A percentile compares a stretch with the other conserved stretches of the same genome.
These are phyloP conservation scores for Halesus radiatus DNA, from an alignment of 1,140 invertebrate species.

Conservation along the genomic window DNA sequence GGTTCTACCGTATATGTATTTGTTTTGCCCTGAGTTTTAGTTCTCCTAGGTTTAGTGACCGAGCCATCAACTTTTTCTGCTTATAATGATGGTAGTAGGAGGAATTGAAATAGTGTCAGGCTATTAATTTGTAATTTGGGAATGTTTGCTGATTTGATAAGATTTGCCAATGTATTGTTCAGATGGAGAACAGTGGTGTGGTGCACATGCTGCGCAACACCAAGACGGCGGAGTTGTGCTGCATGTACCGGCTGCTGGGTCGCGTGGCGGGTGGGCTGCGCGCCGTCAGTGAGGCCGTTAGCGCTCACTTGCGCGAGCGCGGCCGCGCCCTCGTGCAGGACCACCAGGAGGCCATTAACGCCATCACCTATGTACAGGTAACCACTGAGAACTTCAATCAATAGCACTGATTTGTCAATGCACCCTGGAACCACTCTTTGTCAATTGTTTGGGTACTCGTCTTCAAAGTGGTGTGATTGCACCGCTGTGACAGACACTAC, in stretches of 20 bases:
- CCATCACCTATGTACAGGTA: conserved; percentile 95
- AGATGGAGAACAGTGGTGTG: conserved; percentile 99
- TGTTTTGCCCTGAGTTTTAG: too few relatives aligned
- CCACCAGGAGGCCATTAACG: conserved; percentile 88
- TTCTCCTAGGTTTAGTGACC: too few relatives aligned
- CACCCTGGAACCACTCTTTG: too few relatives aligned
- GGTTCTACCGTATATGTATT: too few relatives aligned
- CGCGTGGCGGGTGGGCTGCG: conserved; percentile 92
- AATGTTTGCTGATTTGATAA: too few relatives aligned
- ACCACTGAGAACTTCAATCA: not conserved
- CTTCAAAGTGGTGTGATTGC: too few relatives aligned
- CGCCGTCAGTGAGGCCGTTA: conserved; percentile 95
- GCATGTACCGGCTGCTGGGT: conserved; percentile 97
- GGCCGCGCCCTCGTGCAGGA: conserved; percentile 95
- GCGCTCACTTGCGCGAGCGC: conserved; percentile 93
- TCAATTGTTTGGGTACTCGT: too few relatives aligned
- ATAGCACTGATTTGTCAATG: not conserved
- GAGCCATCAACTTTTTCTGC: too few relatives aligned
- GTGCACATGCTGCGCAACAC: conserved; percentile 98
- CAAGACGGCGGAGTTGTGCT: conserved; percentile 95
- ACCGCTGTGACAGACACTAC: too few relatives aligned
- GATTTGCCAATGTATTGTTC: not conserved
- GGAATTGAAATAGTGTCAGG: too few relatives aligned
- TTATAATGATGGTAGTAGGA: too few relatives aligned
- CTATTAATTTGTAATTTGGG: too few relatives aligned